These are phyloP conservation scores for Protosalanx chinensis DNA, from an alignment of 2,797 vertebrate genomes.

Conservation along the genomic window DNA sequence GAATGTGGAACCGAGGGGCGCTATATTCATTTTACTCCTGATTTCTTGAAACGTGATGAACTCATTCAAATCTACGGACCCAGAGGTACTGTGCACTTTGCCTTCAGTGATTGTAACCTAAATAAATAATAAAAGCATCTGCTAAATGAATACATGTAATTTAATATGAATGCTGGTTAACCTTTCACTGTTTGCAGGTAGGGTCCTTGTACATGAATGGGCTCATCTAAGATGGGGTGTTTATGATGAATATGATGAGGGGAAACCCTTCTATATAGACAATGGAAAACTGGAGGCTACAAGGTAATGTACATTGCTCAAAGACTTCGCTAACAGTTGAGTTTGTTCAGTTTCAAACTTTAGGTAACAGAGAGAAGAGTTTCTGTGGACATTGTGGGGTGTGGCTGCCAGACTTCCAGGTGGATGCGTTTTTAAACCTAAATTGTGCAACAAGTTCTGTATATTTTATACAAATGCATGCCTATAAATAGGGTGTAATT, in stretches of 20 bases:
- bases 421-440: no score
- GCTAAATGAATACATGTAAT: no score
- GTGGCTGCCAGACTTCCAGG: no score
- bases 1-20: slow-evolving; percentile 61
- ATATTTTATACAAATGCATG: no score
- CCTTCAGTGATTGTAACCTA: background rate
- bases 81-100: slow-evolving; percentile 47
- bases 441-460: no score
- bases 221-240: slow-evolving; percentile 69
- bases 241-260: slow-evolving; percentile 67
- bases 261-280: slow-evolving; percentile 58
- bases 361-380: no score
- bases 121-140: no score
- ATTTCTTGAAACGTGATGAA: slow-evolving; percentile 56
- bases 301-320: slow-evolving; percentile 46
- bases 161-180: background rate
- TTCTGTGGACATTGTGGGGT: no score
- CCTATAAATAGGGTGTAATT: no score
- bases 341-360: no score
- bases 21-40: slow-evolving; percentile 66
- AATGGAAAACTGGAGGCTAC: slow-evolving; percentile 52
- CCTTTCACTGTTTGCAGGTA: slow-evolving; percentile 43
- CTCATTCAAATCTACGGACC: slow-evolving; percentile 54
- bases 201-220: slow-evolving; percentile 71
- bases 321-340: background rate